These are phyloP conservation scores for Bugula neritina DNA, from an alignment of 2,888 invertebrate genomes.

Conservation along the genomic window DNA sequence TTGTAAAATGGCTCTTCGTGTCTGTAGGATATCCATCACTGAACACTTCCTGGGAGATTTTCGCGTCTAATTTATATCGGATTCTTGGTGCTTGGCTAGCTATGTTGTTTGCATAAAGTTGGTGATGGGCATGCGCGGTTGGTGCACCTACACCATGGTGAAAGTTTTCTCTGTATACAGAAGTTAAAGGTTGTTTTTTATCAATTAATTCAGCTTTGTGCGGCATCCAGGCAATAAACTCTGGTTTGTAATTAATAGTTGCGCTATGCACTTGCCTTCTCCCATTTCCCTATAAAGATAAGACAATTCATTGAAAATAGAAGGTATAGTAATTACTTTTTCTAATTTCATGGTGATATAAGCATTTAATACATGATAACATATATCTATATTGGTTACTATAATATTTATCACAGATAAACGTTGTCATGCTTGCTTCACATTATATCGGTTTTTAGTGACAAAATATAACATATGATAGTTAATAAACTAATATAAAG, in stretches of 20 bases:
- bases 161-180: slow-evolving; percentile 43
- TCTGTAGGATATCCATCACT: background rate
- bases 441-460: too few relatives aligned
- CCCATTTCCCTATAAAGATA: slow-evolving; percentile 43
- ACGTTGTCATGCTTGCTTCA: too few relatives aligned
- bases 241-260: slow-evolving; percentile 38
- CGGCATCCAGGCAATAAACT: slow-evolving; percentile 45
- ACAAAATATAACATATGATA: too few relatives aligned
- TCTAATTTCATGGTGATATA: too few relatives aligned
- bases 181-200: slow-evolving; percentile 36
- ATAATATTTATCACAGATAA: too few relatives aligned
- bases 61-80: background rate
- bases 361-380: too few relatives aligned
- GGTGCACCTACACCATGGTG: slow-evolving; percentile 27
- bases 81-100: slow-evolving; percentile 2
- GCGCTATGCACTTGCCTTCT: slow-evolving; percentile 38
- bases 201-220: slow-evolving; percentile 36
- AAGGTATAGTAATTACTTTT: too few relatives aligned
- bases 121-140: slow-evolving; percentile 30
- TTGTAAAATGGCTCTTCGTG: background rate
- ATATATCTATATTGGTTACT: too few relatives aligned
- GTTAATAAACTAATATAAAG: too few relatives aligned
- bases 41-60: slow-evolving; percentile 10
- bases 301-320: too few relatives aligned
- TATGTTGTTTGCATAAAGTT: slow-evolving; percentile 4